Evolutionary conservation across 2,888 invertebrate species (phyloP).

Genomic region (Philereme vetulata): DNA sequence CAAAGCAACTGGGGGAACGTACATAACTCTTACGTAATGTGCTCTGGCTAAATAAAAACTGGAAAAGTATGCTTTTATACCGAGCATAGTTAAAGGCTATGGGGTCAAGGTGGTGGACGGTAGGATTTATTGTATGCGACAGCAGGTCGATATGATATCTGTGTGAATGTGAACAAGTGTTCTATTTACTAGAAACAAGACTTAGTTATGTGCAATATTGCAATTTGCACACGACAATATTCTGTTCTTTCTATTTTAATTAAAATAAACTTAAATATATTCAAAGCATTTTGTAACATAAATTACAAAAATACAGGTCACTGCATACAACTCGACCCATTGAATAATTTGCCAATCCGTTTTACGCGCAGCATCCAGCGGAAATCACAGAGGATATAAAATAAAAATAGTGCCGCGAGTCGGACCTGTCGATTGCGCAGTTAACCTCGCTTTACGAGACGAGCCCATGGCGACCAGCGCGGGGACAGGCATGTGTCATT

Average conservation of each 20-base stretch:
- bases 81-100: constrained; percentile 1
- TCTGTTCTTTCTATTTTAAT: neutral
- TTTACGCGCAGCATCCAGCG: constrained; percentile 21
- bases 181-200: no score
- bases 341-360: constrained; percentile 26
- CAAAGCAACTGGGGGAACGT: constrained; percentile 19
- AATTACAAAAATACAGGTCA: constrained; percentile 16
- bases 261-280: neutral
- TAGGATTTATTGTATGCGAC: neutral
- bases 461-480: constrained; percentile 37
- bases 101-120: constrained; percentile 3
- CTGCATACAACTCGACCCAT: constrained; percentile 15
- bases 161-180: neutral
- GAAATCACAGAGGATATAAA: constrained; percentile 26
- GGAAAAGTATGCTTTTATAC: constrained; percentile 1
- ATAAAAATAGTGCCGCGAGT: constrained; percentile 44
- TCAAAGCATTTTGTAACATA: constrained; percentile 11
- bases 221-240: neutral
- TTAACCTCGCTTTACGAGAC: constrained; percentile 41
- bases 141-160: neutral
- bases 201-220: neutral
- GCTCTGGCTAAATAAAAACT: constrained; percentile 6
- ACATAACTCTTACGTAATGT: constrained; percentile 12
- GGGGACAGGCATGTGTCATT: constrained; percentile 21
- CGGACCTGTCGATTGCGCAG: constrained; percentile 43